Evolutionary conservation across 2,113 vertebrate genomes (phyloP).

Genomic region (Pterophyllum scalare): DNA sequence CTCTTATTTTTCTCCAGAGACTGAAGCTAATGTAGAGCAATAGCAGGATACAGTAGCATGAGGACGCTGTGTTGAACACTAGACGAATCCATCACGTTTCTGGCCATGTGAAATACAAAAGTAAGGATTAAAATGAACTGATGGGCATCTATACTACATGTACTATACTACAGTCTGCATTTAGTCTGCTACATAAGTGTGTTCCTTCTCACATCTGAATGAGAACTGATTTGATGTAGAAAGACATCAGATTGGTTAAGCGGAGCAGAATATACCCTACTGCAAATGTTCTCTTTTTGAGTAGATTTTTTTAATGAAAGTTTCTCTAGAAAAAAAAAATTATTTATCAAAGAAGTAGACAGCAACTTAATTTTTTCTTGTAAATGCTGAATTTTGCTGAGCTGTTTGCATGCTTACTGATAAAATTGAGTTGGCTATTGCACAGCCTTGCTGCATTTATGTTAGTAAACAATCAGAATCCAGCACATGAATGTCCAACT

Average conservation of each 20-base stretch:
- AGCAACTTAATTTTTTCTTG: not conserved
- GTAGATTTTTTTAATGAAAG: too few species aligned
- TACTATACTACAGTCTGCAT: not conserved
- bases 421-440: not conserved
- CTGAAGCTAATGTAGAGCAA: constrained; percentile 69
- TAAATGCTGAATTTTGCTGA: too few species aligned
- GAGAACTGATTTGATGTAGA: not conserved
- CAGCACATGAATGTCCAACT: not conserved
- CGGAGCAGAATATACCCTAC: not conserved
- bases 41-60: constrained; percentile 30
- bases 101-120: constrained; percentile 1
- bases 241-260: not conserved
- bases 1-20: constrained; percentile 68
- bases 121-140: constrained; percentile 6
- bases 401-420: not conserved
- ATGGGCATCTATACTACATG: not conserved
- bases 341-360: not conserved
- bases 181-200: too few species aligned
- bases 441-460: not conserved
- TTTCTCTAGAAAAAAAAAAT: too few species aligned
- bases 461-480: not conserved
- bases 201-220: not conserved
- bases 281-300: not conserved
- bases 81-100: constrained; percentile 27
- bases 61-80: not conserved